phyloP scores from a whole-genome alignment of 2,113 vertebrate genomes.

The Eonycteris spelaea region DNA sequence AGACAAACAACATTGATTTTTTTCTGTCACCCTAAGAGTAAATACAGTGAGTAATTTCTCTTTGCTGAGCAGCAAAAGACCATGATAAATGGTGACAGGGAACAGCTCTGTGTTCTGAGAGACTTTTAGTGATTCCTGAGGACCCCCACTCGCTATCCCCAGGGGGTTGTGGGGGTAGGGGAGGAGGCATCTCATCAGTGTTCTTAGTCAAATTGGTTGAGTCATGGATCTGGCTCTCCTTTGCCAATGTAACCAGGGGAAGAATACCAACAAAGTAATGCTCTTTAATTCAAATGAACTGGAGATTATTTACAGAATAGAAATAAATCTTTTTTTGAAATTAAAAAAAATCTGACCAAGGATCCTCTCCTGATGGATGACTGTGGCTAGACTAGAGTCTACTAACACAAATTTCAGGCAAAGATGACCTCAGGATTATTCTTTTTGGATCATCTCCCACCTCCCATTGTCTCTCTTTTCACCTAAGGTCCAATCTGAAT shows the following conservation, averaged over 20 bases:
- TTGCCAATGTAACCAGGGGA: constrained; percentile 37
- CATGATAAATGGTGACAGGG: constrained; percentile 23
- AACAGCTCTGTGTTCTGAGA: background rate
- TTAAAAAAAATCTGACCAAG: constrained; percentile 13
- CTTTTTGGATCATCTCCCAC: background rate
- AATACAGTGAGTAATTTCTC: background rate
- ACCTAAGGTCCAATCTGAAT: background rate
- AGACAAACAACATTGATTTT: background rate
- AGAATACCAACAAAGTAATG: constrained; percentile 45
- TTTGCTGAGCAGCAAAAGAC: background rate
- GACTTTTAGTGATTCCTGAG: constrained; percentile 39
- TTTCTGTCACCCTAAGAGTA: background rate
- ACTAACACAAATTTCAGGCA: background rate
- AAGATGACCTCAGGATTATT: background rate
- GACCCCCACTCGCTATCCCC: background rate
- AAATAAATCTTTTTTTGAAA: constrained; percentile 53
- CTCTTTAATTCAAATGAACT: constrained; percentile 50
- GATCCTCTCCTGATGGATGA: background rate
- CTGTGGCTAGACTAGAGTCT: background rate
- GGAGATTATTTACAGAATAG: constrained; percentile 28
- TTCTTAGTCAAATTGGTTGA: background rate
- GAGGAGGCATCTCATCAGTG: background rate
- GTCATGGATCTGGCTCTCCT: background rate
- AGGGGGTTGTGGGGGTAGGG: background rate
- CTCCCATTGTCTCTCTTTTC: background rate